These are phyloP conservation scores for Protomyctophum bolini DNA, from an alignment of 2,113 vertebrate species.

Conservation along the genomic window DNA sequence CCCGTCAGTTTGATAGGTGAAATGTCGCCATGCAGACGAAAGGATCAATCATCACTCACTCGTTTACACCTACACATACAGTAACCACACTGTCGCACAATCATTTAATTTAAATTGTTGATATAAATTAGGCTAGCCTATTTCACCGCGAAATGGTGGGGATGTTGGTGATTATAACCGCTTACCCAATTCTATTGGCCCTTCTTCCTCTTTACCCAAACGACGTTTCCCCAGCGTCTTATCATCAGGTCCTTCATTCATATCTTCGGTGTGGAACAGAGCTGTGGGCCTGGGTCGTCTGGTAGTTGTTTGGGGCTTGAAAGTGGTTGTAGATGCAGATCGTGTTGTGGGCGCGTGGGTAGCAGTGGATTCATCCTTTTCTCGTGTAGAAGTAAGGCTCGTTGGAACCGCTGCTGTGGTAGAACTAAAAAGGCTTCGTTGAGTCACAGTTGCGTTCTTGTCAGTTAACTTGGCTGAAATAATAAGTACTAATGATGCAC, in stretches of 20 bases:
- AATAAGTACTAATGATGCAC: not conserved
- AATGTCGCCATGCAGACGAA: too few species aligned
- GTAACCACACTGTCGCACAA: too few species aligned
- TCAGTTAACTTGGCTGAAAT: not conserved
- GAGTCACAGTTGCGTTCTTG: not conserved
- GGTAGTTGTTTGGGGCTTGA: slow-evolving; percentile 10
- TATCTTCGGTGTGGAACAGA: slow-evolving; percentile 21
- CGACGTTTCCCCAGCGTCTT: slow-evolving; percentile 23
- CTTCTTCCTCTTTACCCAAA: slow-evolving; percentile 10
- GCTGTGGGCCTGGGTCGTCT: not conserved
- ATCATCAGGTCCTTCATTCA: slow-evolving; percentile 27
- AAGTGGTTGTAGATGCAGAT: not conserved
- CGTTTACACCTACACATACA: too few species aligned
- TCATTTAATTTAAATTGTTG: too few species aligned
- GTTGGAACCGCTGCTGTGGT: not conserved
- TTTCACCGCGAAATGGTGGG: not conserved
- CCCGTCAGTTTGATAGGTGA: too few species aligned
- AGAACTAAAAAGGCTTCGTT: not conserved
- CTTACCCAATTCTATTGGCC: slow-evolving; percentile 66
- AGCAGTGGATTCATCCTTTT: slow-evolving; percentile 1
- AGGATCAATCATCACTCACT: too few species aligned
- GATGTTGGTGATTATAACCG: not conserved
- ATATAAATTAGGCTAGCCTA: too few species aligned
- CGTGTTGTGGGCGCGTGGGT: slow-evolving; percentile 18
- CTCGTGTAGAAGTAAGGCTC: slow-evolving; percentile 28